Evolutionary conservation across 2,797 vertebrate species (phyloP).

Genomic region (Hephaestus fuliginosus): DNA sequence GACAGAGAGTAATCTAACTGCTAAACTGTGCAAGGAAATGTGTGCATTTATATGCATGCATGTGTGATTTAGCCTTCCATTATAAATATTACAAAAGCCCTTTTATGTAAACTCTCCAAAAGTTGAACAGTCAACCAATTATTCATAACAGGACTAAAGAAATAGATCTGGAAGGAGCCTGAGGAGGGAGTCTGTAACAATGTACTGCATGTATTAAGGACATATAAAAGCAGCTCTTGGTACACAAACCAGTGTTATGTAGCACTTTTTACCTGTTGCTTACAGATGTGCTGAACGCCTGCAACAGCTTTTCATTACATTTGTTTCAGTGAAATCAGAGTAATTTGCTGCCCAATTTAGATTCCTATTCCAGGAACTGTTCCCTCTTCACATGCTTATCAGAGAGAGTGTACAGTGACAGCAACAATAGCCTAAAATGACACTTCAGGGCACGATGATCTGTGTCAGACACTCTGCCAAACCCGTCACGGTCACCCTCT

Average conservation of each 20-base stretch:
- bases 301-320: background rate
- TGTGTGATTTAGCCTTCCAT: constrained; percentile 25
- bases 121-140: constrained; percentile 40
- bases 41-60: constrained; percentile 3
- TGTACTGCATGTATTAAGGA: background rate
- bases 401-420: background rate
- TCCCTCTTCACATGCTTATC: background rate
- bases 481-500: background rate
- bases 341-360: background rate
- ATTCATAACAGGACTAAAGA: constrained; percentile 33
- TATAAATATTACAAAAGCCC: constrained; percentile 57
- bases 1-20: constrained; percentile 34
- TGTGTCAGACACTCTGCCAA: background rate
- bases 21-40: constrained; percentile 36
- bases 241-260: background rate
- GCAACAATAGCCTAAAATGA: background rate
- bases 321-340: background rate
- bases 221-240: constrained; percentile 2
- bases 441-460: background rate
- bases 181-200: background rate
- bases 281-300: background rate
- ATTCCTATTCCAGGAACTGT: background rate
- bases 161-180: constrained; percentile 1
- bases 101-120: constrained; percentile 51
- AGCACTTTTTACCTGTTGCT: background rate